phyloP scores from a whole-genome alignment of 2,113 vertebrate genomes.

The Coptodon bakossiorum region DNA sequence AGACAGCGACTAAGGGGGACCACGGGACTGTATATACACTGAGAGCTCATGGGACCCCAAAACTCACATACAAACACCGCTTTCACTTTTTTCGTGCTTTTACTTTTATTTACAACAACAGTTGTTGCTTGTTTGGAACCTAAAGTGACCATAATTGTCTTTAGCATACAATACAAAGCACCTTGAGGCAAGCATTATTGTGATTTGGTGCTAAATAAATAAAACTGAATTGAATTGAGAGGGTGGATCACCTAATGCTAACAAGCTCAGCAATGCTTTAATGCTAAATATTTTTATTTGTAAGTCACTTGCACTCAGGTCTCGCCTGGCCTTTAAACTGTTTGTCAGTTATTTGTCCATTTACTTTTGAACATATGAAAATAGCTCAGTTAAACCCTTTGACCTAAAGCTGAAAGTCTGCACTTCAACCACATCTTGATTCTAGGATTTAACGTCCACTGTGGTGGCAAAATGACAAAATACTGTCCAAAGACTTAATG shows the following conservation, averaged over 20 bases:
- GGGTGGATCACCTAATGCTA: background rate
- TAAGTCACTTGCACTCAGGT: background rate
- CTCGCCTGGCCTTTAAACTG: background rate
- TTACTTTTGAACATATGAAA: background rate
- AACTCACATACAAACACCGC: background rate
- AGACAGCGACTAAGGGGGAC: background rate
- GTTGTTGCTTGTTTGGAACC: background rate
- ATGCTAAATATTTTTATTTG: background rate
- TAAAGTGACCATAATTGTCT: background rate
- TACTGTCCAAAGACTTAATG: background rate
- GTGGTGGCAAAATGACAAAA: background rate
- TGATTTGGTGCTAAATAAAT: background rate
- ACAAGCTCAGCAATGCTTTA: background rate
- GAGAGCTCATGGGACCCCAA: background rate
- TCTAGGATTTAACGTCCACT: background rate
- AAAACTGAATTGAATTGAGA: background rate
- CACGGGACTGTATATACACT: background rate
- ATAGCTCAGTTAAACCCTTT: background rate
- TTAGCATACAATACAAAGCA: background rate
- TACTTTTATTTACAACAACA: background rate
- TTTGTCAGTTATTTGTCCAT: background rate
- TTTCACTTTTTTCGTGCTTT: background rate
- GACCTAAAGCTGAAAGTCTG: background rate
- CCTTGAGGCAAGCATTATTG: background rate
- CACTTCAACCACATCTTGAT: background rate